Conservation (phyloP, 2,797 vertebrate species). For the Tachyglossus aculeatus region DNA sequence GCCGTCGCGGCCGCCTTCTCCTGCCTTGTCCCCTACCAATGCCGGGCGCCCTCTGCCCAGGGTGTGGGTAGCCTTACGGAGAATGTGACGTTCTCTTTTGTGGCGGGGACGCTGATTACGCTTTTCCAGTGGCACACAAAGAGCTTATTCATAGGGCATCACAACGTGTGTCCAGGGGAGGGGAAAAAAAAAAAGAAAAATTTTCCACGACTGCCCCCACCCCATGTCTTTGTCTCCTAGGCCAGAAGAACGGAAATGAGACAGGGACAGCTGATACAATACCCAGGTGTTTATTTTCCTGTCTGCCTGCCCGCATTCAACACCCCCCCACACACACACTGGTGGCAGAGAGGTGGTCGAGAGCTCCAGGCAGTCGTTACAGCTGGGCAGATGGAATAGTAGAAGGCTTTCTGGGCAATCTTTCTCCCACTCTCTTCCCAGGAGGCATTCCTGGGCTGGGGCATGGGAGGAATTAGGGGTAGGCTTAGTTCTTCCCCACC, state of each 20-base stretch:
- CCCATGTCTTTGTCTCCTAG: neutral
- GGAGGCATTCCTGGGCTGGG: too few species aligned
- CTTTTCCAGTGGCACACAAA: neutral
- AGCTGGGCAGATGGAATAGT: too few species aligned
- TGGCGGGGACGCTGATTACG: neutral
- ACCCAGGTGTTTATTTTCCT: neutral
- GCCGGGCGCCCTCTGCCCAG: neutral
- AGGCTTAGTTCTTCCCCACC: too few species aligned
- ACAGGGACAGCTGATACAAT: neutral
- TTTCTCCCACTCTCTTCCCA: too few species aligned
- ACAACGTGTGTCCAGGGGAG: constrained; percentile 13
- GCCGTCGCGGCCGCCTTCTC: neutral
- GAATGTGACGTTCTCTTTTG: neutral
- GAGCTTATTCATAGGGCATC: neutral
- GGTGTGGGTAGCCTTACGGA: neutral
- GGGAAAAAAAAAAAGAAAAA: constrained; percentile 25
- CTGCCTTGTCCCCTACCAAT: neutral
- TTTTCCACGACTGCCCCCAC: neutral
- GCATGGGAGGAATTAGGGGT: too few species aligned
- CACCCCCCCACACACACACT: too few species aligned
- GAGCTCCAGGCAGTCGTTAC: too few species aligned
- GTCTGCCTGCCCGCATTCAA: too few species aligned
- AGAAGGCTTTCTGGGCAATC: too few species aligned
- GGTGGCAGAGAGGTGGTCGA: too few species aligned
- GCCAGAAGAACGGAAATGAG: neutral